phyloP scores from a whole-genome alignment of 30 jellyfish, hydroid and myxozoan genomes.

The Cassiopea xamachana region DNA sequence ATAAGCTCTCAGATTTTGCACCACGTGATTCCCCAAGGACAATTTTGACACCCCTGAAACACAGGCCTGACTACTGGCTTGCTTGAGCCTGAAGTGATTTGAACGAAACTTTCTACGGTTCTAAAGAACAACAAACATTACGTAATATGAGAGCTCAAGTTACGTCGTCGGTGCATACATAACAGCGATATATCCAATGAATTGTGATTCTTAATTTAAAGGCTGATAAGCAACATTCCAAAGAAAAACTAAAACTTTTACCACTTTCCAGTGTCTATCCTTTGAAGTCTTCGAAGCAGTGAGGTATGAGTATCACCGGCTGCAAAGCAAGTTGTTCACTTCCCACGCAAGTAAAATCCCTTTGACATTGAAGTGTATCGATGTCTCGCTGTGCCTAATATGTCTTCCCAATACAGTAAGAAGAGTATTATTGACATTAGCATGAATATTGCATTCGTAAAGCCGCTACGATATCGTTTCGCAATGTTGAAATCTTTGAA shows the following conservation, averaged over 20 bases:
- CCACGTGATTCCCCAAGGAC: too few species aligned
- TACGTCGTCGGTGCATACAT: too few species aligned
- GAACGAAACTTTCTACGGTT: too few species aligned
- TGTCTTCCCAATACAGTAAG: neutral
- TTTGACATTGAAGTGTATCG: neutral
- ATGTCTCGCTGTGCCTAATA: neutral
- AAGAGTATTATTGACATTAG: neutral
- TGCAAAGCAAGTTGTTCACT: neutral
- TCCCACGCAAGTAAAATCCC: neutral
- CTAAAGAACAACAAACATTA: too few species aligned
- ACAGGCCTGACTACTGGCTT: too few species aligned
- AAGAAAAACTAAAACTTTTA: neutral
- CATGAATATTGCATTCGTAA: neutral
- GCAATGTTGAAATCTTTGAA: neutral
- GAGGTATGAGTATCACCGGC: neutral
- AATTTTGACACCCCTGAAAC: too few species aligned
- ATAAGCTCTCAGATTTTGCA: too few species aligned
- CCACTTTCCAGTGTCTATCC: neutral
- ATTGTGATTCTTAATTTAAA: too few species aligned
- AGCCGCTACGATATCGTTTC: neutral
- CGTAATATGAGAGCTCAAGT: too few species aligned
- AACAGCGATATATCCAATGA: too few species aligned
- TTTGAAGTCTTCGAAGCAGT: neutral
- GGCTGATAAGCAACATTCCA: too few species aligned
- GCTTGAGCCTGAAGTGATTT: too few species aligned